phyloP scores from a whole-genome alignment of 1,140 invertebrate genomes.

The Drosophila yakuba region DNA sequence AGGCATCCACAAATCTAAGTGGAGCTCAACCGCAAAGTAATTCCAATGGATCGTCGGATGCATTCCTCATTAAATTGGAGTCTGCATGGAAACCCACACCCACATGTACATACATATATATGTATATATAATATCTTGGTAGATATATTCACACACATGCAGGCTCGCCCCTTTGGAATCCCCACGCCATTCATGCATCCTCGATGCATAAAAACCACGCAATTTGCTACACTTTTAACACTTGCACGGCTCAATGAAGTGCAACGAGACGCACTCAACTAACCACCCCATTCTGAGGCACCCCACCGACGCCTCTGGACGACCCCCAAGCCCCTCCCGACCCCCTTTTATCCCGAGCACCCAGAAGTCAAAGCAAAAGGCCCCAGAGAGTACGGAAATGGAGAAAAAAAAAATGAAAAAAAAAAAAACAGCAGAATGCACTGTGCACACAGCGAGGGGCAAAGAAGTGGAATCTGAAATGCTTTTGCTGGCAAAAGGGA shows the following conservation, averaged over 20 bases:
- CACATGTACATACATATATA: too few species aligned
- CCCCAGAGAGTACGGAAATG: conserved; percentile 41
- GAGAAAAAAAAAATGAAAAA: background rate
- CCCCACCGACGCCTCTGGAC: background rate
- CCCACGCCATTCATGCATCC: background rate
- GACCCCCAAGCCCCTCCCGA: too few species aligned
- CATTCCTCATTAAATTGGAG: conserved; percentile 6
- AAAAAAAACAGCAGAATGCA: background rate
- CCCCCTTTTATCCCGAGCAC: background rate
- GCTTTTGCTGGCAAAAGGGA: conserved; percentile 43
- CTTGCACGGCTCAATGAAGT: conserved; percentile 80
- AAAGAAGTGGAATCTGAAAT: conserved; percentile 48
- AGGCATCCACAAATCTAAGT: conserved; percentile 1
- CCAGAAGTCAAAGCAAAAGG: conserved; percentile 58
- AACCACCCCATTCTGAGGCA: conserved; percentile 6
- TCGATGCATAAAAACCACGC: conserved; percentile 68
- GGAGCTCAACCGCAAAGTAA: conserved; percentile 13
- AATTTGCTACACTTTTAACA: conserved; percentile 81
- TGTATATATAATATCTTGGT: background rate
- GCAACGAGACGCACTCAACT: conserved; percentile 71
- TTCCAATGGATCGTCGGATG: conserved; percentile 3
- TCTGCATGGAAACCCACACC: background rate
- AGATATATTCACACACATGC: background rate
- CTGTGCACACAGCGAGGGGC: background rate
- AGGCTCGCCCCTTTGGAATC: too few species aligned